Percentiles rank a stretch among this genome's conserved stretches.
Conservation (phyloP, 2,113 vertebrate species). For the Elanoides forficatus region DNA sequence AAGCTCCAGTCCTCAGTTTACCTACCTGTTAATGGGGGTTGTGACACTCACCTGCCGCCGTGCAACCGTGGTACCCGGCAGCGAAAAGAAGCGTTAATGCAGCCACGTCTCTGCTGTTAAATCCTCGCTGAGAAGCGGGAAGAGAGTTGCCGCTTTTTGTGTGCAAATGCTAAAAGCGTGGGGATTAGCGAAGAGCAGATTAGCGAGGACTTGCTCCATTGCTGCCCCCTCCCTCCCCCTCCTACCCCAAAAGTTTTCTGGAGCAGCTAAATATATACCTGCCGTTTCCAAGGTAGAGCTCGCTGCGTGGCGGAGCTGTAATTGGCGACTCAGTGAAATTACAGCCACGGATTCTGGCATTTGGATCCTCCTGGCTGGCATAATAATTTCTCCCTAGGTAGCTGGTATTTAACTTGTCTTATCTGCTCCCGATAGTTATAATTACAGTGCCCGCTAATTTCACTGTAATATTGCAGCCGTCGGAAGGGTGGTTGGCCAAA, state of each 20-base stretch:
- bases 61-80: neutral
- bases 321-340: slow-evolving; percentile 71
- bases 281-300: slow-evolving; percentile 67
- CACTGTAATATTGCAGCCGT: neutral
- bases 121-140: neutral
- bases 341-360: slow-evolving; percentile 67
- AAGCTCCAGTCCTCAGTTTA: neutral
- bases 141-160: neutral
- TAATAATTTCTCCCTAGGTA: slow-evolving; percentile 71
- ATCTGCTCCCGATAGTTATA: slow-evolving; percentile 65
- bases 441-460: slow-evolving; percentile 66
- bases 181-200: slow-evolving; percentile 38
- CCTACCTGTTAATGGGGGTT: neutral
- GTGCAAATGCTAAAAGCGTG: neutral
- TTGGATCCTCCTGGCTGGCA: slow-evolving; percentile 70
- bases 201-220: neutral
- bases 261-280: slow-evolving; percentile 70
- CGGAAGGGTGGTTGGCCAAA: slow-evolving; percentile 9
- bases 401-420: slow-evolving; percentile 77
- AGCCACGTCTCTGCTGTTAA: neutral
- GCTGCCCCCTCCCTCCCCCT: neutral
- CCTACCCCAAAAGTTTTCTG: slow-evolving; percentile 47
- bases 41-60: neutral
- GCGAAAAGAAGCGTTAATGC: neutral
- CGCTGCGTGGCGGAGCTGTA: slow-evolving; percentile 54